A percentile compares a stretch with the other conserved stretches of the same genome.
Conservation (phyloP, 2,113 vertebrate species). For the Xenotilapia caudafasciata region DNA sequence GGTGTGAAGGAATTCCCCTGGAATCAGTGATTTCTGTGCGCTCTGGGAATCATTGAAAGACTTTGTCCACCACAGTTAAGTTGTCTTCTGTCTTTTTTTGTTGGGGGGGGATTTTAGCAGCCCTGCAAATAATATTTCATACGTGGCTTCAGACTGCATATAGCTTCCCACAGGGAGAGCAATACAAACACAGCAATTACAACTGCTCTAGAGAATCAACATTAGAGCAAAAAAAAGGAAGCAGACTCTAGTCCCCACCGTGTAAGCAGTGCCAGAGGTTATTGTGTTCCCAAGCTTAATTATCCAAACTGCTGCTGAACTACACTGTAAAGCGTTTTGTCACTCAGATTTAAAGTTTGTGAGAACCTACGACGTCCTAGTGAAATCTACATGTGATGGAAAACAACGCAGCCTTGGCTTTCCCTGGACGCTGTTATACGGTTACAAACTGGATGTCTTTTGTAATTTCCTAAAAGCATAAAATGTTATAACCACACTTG, state of each 20-base stretch:
- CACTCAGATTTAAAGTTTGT: neutral
- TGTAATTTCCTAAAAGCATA: slow-evolving; percentile 8
- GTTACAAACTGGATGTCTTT: neutral
- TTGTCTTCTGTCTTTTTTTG: neutral
- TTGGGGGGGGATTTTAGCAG: neutral
- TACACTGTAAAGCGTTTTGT: neutral
- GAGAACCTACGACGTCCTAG: neutral
- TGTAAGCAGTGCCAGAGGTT: slow-evolving; percentile 60
- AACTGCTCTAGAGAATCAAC: slow-evolving; percentile 31
- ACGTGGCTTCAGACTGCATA: neutral
- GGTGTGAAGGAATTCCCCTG: slow-evolving; percentile 59
- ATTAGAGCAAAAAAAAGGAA: neutral
- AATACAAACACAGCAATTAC: slow-evolving; percentile 65
- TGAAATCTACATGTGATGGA: neutral
- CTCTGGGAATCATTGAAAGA: slow-evolving; percentile 59
- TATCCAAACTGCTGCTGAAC: neutral
- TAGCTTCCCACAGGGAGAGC: slow-evolving; percentile 21
- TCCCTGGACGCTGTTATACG: neutral
- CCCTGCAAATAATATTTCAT: neutral
- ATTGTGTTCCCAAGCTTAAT: slow-evolving; percentile 57
- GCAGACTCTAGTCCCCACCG: neutral
- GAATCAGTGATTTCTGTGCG: slow-evolving; percentile 52
- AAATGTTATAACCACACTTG: neutral
- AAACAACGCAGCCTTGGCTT: neutral
- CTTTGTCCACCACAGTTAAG: slow-evolving; percentile 13